Evolutionary conservation across 1,140 invertebrate species (phyloP).

Genomic region (Cecropterus lyciades): DNA sequence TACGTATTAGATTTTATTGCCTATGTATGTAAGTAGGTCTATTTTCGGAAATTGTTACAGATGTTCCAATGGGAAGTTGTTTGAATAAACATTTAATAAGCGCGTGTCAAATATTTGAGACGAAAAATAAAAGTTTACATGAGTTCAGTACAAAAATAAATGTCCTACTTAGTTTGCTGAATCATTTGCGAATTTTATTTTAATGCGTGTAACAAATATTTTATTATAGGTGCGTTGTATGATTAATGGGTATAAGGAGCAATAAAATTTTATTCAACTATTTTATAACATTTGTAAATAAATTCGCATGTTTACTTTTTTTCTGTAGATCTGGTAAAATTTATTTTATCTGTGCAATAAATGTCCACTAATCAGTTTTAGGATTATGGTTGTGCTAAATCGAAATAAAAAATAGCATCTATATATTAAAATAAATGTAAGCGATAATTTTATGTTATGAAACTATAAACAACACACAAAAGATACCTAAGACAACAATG

Average conservation of each 20-base stretch:
- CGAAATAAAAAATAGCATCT: no score
- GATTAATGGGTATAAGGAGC: constrained; percentile 9
- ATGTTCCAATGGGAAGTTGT: constrained; percentile 53
- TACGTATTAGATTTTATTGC: constrained; percentile 60
- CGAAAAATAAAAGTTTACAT: constrained; percentile 37
- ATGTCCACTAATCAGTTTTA: no score
- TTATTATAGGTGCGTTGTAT: background rate
- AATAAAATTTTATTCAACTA: constrained; percentile 7
- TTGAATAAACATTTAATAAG: constrained; percentile 40
- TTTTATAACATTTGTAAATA: no score
- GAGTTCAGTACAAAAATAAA: constrained; percentile 33
- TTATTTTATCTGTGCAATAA: no score
- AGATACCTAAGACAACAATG: no score
- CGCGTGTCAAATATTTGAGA: constrained; percentile 41
- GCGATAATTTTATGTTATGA: no score
- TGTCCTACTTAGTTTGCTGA: constrained; percentile 25
- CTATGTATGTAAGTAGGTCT: constrained; percentile 56
- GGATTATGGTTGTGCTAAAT: no score
- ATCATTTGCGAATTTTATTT: constrained; percentile 16
- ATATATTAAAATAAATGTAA: no score
- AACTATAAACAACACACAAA: no score
- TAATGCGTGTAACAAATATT: no score
- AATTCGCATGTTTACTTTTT: no score
- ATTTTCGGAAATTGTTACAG: constrained; percentile 62
- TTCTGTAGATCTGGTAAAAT: no score